Evolutionary conservation across 1,140 invertebrate species (phyloP).

Genomic region (Antheraea pernyi): DNA sequence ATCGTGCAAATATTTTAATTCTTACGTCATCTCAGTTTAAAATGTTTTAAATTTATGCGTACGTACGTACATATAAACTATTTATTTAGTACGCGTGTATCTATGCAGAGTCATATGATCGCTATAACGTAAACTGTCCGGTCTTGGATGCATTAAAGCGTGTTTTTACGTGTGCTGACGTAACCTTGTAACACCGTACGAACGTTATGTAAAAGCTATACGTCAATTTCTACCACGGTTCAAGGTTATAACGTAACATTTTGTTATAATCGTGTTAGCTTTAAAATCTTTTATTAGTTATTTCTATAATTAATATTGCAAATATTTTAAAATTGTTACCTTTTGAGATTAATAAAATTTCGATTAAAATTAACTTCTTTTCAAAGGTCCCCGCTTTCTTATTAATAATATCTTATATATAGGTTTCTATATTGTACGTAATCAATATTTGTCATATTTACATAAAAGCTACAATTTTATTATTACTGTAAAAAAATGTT

Average conservation of each 20-base stretch:
- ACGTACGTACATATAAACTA: background rate
- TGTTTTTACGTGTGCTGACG: conserved; percentile 1
- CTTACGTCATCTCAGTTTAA: background rate
- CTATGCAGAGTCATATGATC: background rate
- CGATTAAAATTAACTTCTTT: too few species aligned
- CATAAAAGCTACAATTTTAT: too few species aligned
- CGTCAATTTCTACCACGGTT: background rate
- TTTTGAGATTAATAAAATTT: too few species aligned
- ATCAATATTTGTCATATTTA: too few species aligned
- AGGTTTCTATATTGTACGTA: too few species aligned
- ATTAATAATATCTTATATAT: too few species aligned
- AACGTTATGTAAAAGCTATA: conserved; percentile 1
- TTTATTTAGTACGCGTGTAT: too few species aligned
- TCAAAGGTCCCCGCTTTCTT: too few species aligned
- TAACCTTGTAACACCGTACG: background rate
- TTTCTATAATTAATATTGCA: background rate
- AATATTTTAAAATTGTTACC: background rate
- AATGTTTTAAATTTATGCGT: background rate
- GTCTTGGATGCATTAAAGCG: background rate
- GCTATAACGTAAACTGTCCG: background rate
- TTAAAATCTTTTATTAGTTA: background rate
- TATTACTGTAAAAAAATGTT: too few species aligned
- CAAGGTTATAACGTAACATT: background rate
- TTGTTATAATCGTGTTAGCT: background rate
- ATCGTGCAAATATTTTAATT: background rate